These are phyloP conservation scores for Taurulus bubalis DNA, from an alignment of 2,113 vertebrate genomes.

Conservation along the genomic window DNA sequence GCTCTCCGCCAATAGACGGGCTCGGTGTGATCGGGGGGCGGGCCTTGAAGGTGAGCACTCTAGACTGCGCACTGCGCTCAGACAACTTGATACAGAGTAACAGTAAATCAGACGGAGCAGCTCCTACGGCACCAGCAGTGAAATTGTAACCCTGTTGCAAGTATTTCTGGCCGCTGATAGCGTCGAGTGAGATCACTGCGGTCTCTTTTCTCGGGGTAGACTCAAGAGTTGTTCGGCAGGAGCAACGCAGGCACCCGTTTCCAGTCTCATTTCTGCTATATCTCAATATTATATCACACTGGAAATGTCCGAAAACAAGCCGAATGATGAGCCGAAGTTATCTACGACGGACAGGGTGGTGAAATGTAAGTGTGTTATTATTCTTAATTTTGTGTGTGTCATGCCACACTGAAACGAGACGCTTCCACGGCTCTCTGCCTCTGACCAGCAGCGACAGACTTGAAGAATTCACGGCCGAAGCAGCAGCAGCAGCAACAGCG, in stretches of 20 bases:
- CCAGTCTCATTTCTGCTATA: constrained; percentile 71
- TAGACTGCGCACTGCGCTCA: constrained; percentile 72
- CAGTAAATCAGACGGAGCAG: constrained; percentile 84
- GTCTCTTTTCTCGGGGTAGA: constrained; percentile 75
- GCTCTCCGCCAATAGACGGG: constrained; percentile 68
- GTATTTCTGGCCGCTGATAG: constrained; percentile 85
- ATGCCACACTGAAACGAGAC: constrained; percentile 13
- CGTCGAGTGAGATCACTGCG: constrained; percentile 81
- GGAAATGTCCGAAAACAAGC: constrained; percentile 99
- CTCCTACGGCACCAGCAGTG: constrained; percentile 77
- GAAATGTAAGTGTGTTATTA: constrained; percentile 90
- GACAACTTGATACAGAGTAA: constrained; percentile 80
- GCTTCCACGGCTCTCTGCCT: constrained; percentile 19
- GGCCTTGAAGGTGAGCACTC: constrained; percentile 33
- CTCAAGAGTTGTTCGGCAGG: constrained; percentile 77
- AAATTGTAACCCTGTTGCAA: constrained; percentile 82
- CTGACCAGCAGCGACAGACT: constrained; percentile 30
- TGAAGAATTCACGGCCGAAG: constrained; percentile 38
- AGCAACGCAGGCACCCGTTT: constrained; percentile 77
- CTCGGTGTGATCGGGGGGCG: constrained; percentile 60
- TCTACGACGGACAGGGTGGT: constrained; percentile 97
- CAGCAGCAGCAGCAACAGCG: constrained; percentile 35
- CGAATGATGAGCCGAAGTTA: constrained; percentile 95
- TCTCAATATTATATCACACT: constrained; percentile 77
- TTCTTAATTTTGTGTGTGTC: neutral